phyloP scores from a whole-genome alignment of 1,140 invertebrate genomes.

The Elysia chlorotica region DNA sequence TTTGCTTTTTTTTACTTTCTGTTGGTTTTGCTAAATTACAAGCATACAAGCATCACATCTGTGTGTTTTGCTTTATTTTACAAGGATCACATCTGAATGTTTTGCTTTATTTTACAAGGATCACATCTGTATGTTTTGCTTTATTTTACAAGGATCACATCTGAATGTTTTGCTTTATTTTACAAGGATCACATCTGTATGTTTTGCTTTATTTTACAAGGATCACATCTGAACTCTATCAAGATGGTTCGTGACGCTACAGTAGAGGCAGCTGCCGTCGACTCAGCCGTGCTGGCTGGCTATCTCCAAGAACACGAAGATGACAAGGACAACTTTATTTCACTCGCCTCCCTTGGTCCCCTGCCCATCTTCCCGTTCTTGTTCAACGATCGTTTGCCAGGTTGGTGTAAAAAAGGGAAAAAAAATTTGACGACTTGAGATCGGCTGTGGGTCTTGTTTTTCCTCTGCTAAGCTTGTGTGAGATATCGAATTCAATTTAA shows the following conservation, averaged over 20 bases:
- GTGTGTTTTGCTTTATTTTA: no score
- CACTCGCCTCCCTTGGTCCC: slow-evolving; percentile 68
- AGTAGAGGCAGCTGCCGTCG: slow-evolving; percentile 70
- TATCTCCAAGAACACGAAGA: slow-evolving; percentile 68
- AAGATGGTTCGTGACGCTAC: slow-evolving; percentile 69
- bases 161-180: no score
- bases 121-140: no score
- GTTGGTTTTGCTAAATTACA: no score
- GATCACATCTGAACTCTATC: slow-evolving; percentile 69
- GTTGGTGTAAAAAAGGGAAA: slow-evolving; percentile 48
- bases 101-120: no score
- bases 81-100: no score
- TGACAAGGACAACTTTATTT: slow-evolving; percentile 65
- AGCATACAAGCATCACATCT: no score
- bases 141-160: no score
- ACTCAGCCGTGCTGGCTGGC: slow-evolving; percentile 67
- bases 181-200: no score
- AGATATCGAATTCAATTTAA: not conserved
- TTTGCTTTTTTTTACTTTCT: no score
- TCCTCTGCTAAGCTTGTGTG: not conserved
- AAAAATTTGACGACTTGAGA: not conserved
- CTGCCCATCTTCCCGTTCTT: slow-evolving; percentile 70
- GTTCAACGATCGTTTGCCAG: slow-evolving; percentile 65
- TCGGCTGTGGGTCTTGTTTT: not conserved
- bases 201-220: no score